Conservation (phyloP, 2,888 invertebrate species). For the Sphinx pinastri region DNA sequence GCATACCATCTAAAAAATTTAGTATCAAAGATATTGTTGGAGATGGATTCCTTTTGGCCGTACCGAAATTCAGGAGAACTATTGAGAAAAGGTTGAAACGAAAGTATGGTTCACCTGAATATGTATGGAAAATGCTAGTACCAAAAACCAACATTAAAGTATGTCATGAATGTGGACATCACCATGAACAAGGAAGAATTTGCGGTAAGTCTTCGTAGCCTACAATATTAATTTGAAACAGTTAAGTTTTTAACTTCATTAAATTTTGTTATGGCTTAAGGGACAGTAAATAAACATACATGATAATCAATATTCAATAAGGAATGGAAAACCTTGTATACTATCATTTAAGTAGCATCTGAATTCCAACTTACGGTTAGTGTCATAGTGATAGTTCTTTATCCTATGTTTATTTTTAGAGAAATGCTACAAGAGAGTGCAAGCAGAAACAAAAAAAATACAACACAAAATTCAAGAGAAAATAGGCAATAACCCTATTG, state of each 20-base stretch:
- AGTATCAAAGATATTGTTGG: constrained; percentile 87
- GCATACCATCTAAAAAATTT: constrained; percentile 55
- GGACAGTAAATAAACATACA: too few relatives aligned
- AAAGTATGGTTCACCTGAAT: constrained; percentile 88
- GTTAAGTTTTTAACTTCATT: too few relatives aligned
- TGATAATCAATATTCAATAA: too few relatives aligned
- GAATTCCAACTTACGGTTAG: too few relatives aligned
- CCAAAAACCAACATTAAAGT: constrained; percentile 89
- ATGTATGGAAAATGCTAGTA: constrained; percentile 87
- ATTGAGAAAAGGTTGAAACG: constrained; percentile 89
- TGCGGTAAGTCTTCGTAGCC: constrained; percentile 88
- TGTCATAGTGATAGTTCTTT: too few relatives aligned
- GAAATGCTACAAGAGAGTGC: constrained; percentile 92
- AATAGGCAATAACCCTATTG: constrained; percentile 88
- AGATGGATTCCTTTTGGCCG: constrained; percentile 91
- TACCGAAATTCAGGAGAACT: constrained; percentile 90
- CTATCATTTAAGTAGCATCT: too few relatives aligned
- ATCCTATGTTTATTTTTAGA: constrained; percentile 82
- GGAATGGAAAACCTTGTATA: too few relatives aligned
- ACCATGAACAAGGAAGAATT: constrained; percentile 90
- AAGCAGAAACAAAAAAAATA: constrained; percentile 91
- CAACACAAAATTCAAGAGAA: constrained; percentile 89
- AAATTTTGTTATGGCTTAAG: too few relatives aligned
- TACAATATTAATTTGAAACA: neutral
- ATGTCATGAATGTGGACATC: constrained; percentile 93